Percentiles rank a stretch among this genome's conserved stretches.
phyloP scores from a whole-genome alignment of 2,113 vertebrate species.

The Pangasianodon gigas region DNA sequence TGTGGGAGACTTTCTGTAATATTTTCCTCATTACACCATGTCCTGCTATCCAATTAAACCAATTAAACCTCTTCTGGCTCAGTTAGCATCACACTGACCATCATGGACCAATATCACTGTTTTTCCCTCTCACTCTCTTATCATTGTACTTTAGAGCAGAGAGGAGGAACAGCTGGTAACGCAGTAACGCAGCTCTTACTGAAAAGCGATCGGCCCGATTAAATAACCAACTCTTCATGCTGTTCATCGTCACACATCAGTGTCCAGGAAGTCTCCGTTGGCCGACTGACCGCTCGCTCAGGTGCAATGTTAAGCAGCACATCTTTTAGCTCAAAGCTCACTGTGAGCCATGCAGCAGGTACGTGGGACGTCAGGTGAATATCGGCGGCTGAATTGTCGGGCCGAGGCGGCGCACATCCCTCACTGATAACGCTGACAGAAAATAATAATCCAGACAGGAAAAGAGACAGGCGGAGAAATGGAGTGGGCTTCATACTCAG shows the following conservation, averaged over 20 bases:
- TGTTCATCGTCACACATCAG: not conserved
- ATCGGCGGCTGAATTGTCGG: slow-evolving; percentile 66
- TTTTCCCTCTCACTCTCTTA: slow-evolving; percentile 71
- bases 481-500: slow-evolving; percentile 72
- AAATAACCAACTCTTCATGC: not conserved
- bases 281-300: not conserved
- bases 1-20: no score
- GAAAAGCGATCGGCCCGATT: not conserved
- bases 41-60: slow-evolving; percentile 19
- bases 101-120: slow-evolving; percentile 68
- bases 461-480: slow-evolving; percentile 61
- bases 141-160: slow-evolving; percentile 73
- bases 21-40: not conserved
- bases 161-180: slow-evolving; percentile 69
- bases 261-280: not conserved
- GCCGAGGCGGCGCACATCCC: slow-evolving; percentile 63
- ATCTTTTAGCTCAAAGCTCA: not conserved
- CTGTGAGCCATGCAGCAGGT: not conserved
- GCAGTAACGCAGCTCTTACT: slow-evolving; percentile 44
- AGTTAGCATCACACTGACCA: slow-evolving; percentile 62
- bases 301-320: not conserved
- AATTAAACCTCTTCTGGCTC: slow-evolving; percentile 70
- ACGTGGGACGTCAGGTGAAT: slow-evolving; percentile 50
- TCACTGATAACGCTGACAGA: slow-evolving; percentile 74
- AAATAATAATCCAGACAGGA: slow-evolving; percentile 73